Conservation (phyloP, 2,888 invertebrate species). For the Azorinus chamasolen region DNA sequence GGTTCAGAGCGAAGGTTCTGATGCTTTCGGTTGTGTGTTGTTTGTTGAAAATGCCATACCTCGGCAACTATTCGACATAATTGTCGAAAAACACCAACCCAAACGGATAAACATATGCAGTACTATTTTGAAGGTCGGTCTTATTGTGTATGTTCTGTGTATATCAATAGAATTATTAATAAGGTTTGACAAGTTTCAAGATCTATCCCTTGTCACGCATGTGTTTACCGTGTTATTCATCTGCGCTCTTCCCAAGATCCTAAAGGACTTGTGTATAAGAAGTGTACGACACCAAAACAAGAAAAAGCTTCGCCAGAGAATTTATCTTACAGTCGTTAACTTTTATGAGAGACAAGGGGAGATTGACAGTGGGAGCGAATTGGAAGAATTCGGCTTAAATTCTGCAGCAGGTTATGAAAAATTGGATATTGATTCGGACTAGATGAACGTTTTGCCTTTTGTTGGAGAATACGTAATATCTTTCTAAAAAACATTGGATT, state of each 20-base stretch:
- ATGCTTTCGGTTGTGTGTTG: background rate
- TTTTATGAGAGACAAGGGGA: no score
- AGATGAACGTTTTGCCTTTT: no score
- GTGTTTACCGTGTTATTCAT: slow-evolving; percentile 53
- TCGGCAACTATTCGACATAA: slow-evolving; percentile 17
- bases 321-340: no score
- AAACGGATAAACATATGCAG: slow-evolving; percentile 36
- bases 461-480: no score
- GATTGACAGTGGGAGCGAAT: no score
- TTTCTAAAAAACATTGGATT: no score
- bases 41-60: slow-evolving; percentile 26
- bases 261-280: no score
- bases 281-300: no score
- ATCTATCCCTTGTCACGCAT: slow-evolving; percentile 47
- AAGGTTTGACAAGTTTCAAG: slow-evolving; percentile 49
- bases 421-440: no score
- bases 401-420: no score
- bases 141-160: slow-evolving; percentile 25
- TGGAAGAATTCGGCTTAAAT: no score
- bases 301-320: no score
- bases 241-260: slow-evolving; percentile 48
- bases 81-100: slow-evolving; percentile 38
- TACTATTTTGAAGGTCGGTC: slow-evolving; percentile 37
- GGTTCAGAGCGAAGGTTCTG: background rate
- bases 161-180: slow-evolving; percentile 41